These are phyloP conservation scores for Aradus depressus DNA, from an alignment of 2,888 invertebrate species.

Conservation along the genomic window DNA sequence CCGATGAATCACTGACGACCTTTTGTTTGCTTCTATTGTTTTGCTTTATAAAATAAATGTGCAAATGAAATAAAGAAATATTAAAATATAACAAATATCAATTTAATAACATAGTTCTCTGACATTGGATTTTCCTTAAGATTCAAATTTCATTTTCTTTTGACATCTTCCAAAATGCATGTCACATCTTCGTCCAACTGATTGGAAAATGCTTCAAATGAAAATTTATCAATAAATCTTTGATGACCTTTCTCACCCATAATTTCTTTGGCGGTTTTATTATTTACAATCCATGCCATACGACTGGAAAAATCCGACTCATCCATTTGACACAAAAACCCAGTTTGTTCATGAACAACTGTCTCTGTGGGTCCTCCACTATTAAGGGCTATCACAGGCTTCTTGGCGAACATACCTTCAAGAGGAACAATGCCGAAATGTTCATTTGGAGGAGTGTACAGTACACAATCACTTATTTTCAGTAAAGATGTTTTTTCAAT, in stretches of 20 bases:
- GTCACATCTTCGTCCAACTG: slow-evolving; percentile 46
- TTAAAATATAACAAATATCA: no score
- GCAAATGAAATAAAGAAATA: no score
- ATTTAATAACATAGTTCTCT: no score
- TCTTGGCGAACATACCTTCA: slow-evolving; percentile 90
- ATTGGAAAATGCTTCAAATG: slow-evolving; percentile 65
- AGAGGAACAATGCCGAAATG: slow-evolving; percentile 99
- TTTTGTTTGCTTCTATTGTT: no score
- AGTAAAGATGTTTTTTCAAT: slow-evolving; percentile 70
- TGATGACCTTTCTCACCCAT: slow-evolving; percentile 67
- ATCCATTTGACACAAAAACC: slow-evolving; percentile 62
- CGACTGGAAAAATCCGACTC: slow-evolving; percentile 62
- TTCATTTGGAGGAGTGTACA: slow-evolving; percentile 94
- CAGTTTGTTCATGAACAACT: slow-evolving; percentile 64
- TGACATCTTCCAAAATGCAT: no score
- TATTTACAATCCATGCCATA: slow-evolving; percentile 56
- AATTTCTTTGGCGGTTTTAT: slow-evolving; percentile 46
- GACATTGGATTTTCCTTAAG: no score
- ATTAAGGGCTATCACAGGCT: slow-evolving; percentile 89
- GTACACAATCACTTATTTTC: slow-evolving; percentile 59
- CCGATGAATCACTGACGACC: no score
- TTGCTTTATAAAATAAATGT: no score
- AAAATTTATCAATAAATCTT: slow-evolving; percentile 68
- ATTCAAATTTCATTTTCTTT: no score
- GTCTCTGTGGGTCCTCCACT: slow-evolving; percentile 96